A percentile compares a stretch with the other conserved stretches of the same genome.
phyloP scores from a whole-genome alignment of 2,888 invertebrate species.

The Napeogenes inachia region DNA sequence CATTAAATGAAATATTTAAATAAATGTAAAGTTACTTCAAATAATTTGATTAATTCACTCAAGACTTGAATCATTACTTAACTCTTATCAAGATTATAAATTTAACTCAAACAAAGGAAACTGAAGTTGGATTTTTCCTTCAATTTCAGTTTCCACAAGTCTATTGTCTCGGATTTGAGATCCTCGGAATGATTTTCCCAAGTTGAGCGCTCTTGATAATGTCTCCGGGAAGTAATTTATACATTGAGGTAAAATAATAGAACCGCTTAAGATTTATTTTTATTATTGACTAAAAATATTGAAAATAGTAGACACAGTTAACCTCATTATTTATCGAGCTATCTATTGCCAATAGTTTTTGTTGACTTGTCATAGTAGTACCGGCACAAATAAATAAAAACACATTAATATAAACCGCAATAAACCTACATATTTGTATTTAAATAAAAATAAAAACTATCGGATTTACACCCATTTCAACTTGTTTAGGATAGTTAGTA shows the following conservation, averaged over 20 bases:
- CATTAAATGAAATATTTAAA: too few relatives aligned
- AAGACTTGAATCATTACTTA: not conserved
- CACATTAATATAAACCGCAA: too few relatives aligned
- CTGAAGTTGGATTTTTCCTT: slow-evolving; percentile 1
- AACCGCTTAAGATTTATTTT: too few relatives aligned
- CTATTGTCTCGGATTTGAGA: slow-evolving; percentile 44
- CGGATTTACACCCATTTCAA: too few relatives aligned
- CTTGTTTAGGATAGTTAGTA: not conserved
- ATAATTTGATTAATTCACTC: not conserved
- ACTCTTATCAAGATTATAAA: slow-evolving; percentile 1
- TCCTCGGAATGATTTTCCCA: slow-evolving; percentile 46
- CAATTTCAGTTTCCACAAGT: slow-evolving; percentile 3
- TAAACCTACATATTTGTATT: too few relatives aligned
- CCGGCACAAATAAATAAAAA: too few relatives aligned
- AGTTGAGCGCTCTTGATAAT: slow-evolving; percentile 49
- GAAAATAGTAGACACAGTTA: too few relatives aligned
- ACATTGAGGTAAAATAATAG: slow-evolving; percentile 28
- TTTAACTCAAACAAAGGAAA: not conserved
- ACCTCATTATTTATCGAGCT: too few relatives aligned
- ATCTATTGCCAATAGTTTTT: too few relatives aligned
- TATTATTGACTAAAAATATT: too few relatives aligned
- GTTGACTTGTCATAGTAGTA: too few relatives aligned
- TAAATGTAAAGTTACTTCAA: not conserved
- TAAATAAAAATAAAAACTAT: too few relatives aligned
- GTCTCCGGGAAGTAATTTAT: slow-evolving; percentile 38